Conservation (phyloP, 1,140 invertebrate genomes). For the Protaetia brevitarsis region DNA sequence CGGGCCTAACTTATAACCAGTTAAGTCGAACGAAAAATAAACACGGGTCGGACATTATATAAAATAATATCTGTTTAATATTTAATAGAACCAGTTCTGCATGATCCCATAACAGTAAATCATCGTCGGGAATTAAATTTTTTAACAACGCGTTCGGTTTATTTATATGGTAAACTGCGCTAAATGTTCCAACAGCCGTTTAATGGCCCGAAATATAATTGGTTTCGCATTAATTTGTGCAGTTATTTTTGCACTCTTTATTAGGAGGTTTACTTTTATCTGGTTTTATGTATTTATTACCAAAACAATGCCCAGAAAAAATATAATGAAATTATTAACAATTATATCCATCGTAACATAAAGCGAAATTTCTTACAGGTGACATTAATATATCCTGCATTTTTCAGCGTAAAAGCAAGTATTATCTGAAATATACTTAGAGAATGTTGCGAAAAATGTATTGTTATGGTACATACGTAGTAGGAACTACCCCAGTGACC, state of each 20-base stretch:
- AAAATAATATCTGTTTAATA: constrained; percentile 46
- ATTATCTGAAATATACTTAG: too few relatives aligned
- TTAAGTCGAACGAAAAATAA: constrained; percentile 36
- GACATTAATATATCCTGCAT: too few relatives aligned
- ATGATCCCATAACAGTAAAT: constrained; percentile 41
- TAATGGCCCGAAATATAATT: constrained; percentile 45
- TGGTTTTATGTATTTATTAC: not conserved
- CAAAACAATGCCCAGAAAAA: too few relatives aligned
- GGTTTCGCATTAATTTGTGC: constrained; percentile 43
- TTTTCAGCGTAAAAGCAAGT: too few relatives aligned
- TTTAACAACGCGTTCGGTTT: constrained; percentile 39
- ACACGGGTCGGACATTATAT: constrained; percentile 40
- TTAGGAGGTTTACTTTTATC: constrained; percentile 20
- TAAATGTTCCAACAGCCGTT: constrained; percentile 38
- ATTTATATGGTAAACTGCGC: constrained; percentile 39
- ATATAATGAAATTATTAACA: too few relatives aligned
- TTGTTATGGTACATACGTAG: too few relatives aligned
- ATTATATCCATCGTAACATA: too few relatives aligned
- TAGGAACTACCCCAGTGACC: too few relatives aligned
- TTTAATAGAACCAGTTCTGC: constrained; percentile 43
- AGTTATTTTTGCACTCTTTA: constrained; percentile 45
- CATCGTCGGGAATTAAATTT: constrained; percentile 43
- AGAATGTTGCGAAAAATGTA: too few relatives aligned
- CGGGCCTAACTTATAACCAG: constrained; percentile 27
- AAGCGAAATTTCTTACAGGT: too few relatives aligned